These are phyloP conservation scores for Eupithecia pulchellata DNA, from an alignment of 2,888 invertebrate genomes.

Conservation along the genomic window DNA sequence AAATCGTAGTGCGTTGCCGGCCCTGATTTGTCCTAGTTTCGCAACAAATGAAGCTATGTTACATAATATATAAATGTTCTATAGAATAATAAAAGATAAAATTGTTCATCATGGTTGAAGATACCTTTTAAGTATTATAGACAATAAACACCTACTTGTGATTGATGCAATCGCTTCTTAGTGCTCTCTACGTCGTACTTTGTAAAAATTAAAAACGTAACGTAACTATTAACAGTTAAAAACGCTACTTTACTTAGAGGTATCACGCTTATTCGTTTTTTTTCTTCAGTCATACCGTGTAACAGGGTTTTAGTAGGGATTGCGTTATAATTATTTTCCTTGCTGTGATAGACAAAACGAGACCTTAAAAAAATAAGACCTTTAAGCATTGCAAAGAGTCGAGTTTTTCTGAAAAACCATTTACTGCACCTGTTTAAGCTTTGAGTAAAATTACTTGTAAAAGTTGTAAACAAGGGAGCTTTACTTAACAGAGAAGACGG, in stretches of 20 bases:
- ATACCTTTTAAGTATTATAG: too few species aligned
- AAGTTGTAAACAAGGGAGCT: background rate
- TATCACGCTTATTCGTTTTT: too few species aligned
- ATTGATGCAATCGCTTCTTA: too few species aligned
- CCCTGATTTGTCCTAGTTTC: constrained; percentile 7
- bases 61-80: too few species aligned
- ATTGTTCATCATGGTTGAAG: too few species aligned
- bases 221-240: too few species aligned
- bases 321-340: background rate
- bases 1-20: background rate
- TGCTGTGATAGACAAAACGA: background rate
- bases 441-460: too few species aligned
- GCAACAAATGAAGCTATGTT: background rate
- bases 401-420: background rate
- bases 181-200: too few species aligned
- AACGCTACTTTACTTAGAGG: background rate
- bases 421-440: background rate
- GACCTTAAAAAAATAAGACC: background rate
- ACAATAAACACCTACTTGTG: too few species aligned
- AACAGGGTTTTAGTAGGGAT: background rate
- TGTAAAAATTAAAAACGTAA: background rate
- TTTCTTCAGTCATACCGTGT: background rate
- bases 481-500: background rate
- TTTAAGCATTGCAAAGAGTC: background rate
- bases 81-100: too few species aligned